A percentile compares a stretch with the other conserved stretches of the same genome.
phyloP scores from a whole-genome alignment of 2,888 invertebrate genomes.

The Lithophane semibrunnea region DNA sequence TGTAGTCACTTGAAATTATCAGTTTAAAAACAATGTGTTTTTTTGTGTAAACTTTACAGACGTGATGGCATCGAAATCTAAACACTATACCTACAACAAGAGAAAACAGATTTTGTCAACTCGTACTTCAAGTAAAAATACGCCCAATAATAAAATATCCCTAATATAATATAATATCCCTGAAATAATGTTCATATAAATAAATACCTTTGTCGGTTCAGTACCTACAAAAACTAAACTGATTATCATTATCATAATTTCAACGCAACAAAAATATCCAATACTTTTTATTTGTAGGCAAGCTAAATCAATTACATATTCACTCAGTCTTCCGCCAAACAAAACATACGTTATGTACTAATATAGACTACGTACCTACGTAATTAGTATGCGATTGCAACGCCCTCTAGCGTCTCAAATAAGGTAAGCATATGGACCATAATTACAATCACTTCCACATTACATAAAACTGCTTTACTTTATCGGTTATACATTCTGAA shows the following conservation, averaged over 20 bases:
- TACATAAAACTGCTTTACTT: constrained; percentile 59
- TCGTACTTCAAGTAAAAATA: no score
- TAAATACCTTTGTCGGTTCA: neutral
- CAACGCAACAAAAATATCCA: neutral
- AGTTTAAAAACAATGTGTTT: no score
- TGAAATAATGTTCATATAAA: neutral
- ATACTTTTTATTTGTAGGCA: constrained; percentile 16
- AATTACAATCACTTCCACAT: constrained; percentile 67
- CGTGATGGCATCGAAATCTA: no score
- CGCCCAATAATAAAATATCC: no score
- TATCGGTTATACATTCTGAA: constrained; percentile 37
- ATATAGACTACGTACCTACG: constrained; percentile 24
- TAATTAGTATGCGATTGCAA: constrained; percentile 35
- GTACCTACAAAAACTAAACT: constrained; percentile 21
- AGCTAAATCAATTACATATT: constrained; percentile 29
- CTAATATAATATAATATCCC: no score
- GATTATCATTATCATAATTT: constrained; percentile 39
- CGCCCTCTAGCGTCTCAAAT: constrained; percentile 41
- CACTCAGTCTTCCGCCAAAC: constrained; percentile 30
- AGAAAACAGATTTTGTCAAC: no score
- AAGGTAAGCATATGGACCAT: constrained; percentile 48
- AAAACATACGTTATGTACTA: constrained; percentile 23
- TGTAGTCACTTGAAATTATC: no score
- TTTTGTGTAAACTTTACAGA: no score
- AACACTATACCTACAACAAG: no score